Conservation (phyloP, 2,888 invertebrate genomes). For the Allacma fusca region DNA sequence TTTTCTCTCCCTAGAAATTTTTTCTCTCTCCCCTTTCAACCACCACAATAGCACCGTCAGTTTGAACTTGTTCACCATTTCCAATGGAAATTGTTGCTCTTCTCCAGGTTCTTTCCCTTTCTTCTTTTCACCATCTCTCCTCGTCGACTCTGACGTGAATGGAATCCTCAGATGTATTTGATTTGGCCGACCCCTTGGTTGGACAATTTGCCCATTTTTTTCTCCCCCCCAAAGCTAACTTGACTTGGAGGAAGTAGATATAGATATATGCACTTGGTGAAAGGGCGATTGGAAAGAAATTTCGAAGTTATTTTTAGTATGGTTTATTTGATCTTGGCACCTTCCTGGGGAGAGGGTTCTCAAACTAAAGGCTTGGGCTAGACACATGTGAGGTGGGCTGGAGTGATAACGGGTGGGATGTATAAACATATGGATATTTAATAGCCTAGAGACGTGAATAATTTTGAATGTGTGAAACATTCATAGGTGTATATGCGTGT, state of each 20-base stretch:
- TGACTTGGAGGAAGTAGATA: neutral
- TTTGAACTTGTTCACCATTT: slow-evolving; percentile 19
- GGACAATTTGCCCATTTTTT: neutral
- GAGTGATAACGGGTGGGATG: too few species aligned
- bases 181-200: neutral
- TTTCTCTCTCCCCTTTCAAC: slow-evolving; percentile 40
- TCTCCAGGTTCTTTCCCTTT: neutral
- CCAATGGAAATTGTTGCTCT: slow-evolving; percentile 27
- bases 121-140: neutral
- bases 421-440: slow-evolving; percentile 15
- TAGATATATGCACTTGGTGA: neutral
- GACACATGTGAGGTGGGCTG: too few species aligned
- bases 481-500: slow-evolving; percentile 7
- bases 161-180: slow-evolving; percentile 19
- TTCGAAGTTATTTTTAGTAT: neutral
- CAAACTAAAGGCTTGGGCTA: too few species aligned
- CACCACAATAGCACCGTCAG: slow-evolving; percentile 16
- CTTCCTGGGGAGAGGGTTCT: neutral
- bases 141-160: slow-evolving; percentile 6
- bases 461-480: slow-evolving; percentile 9
- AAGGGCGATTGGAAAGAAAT: neutral
- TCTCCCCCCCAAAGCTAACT: neutral
- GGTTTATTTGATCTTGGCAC: slow-evolving; percentile 2
- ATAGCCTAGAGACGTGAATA: slow-evolving; percentile 22
- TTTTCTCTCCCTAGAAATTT: slow-evolving; percentile 22